Base-by-base conservation (phyloP, 1,140 invertebrate genomes). In the Homarus americanus region DNA sequence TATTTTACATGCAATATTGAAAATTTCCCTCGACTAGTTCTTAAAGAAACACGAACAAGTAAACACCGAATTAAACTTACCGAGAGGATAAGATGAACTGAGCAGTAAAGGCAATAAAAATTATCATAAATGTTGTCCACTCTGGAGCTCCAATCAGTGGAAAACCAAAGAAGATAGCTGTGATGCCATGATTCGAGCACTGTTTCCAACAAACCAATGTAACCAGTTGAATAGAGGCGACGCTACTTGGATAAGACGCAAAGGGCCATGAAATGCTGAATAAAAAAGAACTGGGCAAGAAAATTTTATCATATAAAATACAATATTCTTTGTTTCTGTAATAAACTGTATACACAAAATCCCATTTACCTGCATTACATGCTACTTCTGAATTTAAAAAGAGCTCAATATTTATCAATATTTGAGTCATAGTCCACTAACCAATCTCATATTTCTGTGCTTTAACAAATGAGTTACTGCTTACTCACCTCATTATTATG, bases 201-300 rank as follows among this genome's bases (percentile, higher is more conserved):
- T 94, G 94, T 98, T 99, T 76, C 98, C 98, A 92, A 98, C 96
- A 69, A 97, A 95, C 97, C 98, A 99, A 94, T 99, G 98, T 24
- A 96, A 93, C 98, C 98, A 99, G 94, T 99, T 99, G 95, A 99
- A 99, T 83, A 98, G 95, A 0, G 97, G 96, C 84, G 98, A 95
- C 93, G 96, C 96, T 1, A 96, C 95, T 73, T 97, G 96, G 12
- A 20, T 96, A 97, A 0, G 98, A 98, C 96, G 94, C 98, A 97
- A 49, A 96, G 96, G 7, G 98, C 98, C 95, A 97, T 96, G 93
- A 94, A 95, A 0, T 98, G 98, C 94, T 99, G 97, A 92, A 98
- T 95, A 93, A 98, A 97, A 97, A 1, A 98, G 93, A n/a, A 96
- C 94, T 34, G 97, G 96, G 0, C 97, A 0, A 58, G 63, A 72